Base-by-base conservation (phyloP, 2,888 invertebrate species). In the Steinernema carpocapsae region DNA sequence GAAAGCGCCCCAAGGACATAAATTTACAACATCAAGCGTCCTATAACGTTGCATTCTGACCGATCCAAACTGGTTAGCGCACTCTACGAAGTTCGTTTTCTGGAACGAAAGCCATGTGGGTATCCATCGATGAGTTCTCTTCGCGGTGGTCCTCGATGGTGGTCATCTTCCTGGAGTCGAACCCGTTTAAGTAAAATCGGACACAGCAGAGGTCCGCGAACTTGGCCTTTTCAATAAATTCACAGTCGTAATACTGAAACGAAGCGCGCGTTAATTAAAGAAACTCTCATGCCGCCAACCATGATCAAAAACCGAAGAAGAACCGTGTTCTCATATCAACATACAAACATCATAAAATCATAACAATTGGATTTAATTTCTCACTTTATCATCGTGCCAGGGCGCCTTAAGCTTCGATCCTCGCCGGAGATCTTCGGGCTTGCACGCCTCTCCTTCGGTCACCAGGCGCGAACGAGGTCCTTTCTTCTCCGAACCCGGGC, bases 171-270 rank as follows among this genome's bases (percentile, higher is more conserved):
- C 10, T 37, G 4, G 37, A 37, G 10, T 37, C 37, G 10, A 10
- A 10, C 37, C 37, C 37, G 37, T 37, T 10, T 10, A 37, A 37
- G 37, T 37, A 37, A 37, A 6, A 37, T 3, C 37, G 37, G 29
- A 32, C 37, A 17, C 17, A 14, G 29, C 29, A 29, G 32, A 64
- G 3, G 17, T 32, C 29, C 3, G 29, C 64, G 32, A 37, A 26
- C 32, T 22, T 22, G 10, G 17, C 64, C 14, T 37, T 26, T 29
- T 17, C 26, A 64, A 64, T 17, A 26, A 32, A 64, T 32, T 32
- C 64, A 32, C 64, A 64, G 17, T 64, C 64, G 64, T 32, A 37
- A 12, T 29, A 64, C 64, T 64, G 29, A 64, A 64, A 64, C 4
- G n/a, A 32, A 64, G 12, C 17, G 37, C 37, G 37, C 37, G 37